Evolutionary conservation across 2,113 vertebrate genomes (phyloP), one percentile per base, ranked within the genome.

Genomic region (Perca flavescens): DNA sequence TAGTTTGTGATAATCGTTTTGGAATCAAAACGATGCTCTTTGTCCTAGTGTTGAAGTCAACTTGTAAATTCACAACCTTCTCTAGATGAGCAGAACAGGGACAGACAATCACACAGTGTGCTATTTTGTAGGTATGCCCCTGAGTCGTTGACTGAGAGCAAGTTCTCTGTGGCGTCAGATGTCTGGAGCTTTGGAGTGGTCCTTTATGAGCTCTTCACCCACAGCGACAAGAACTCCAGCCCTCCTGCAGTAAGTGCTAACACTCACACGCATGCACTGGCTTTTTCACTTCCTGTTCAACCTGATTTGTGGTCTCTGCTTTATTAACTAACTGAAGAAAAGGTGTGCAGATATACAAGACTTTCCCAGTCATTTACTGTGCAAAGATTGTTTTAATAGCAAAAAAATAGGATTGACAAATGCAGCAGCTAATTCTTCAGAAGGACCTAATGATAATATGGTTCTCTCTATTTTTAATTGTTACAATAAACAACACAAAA

Each of bases 161-260:
- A 96, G 89, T 99, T 99, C 95, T 99, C 98, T 50, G 97, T 99
- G 88, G 97, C 97, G 1, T 99, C 98, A 16, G 98, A 99, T 71
- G 95, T 99, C 50, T 99, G 98, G 98, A 99, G 98, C 80, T 99
- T 99, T 86, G 98, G 98, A 71, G 98, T 99, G 17, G 98, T 99
- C 77, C 93, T 99, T 0, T 99, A 99, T 84, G 98, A 99, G 85
- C 97, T 99, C 70, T 99, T 98, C 93, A 99, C 97, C 0, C 97
- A 97, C 79, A 99, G 98, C 76, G 96, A 99, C 91, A 99, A 99
- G 88, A 97, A 95, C 92, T 97, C 97, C 94, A 99, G 98, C 80
- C 98, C 98, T 57, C 98, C 98, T 73, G 96, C 97, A 89, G 98
- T 99, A 86, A 96, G 97, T 96, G 34, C 6, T 6, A 16, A n/a